phyloP scores from a whole-genome alignment of 2,797 vertebrate species.

The Sebastes itinus region DNA sequence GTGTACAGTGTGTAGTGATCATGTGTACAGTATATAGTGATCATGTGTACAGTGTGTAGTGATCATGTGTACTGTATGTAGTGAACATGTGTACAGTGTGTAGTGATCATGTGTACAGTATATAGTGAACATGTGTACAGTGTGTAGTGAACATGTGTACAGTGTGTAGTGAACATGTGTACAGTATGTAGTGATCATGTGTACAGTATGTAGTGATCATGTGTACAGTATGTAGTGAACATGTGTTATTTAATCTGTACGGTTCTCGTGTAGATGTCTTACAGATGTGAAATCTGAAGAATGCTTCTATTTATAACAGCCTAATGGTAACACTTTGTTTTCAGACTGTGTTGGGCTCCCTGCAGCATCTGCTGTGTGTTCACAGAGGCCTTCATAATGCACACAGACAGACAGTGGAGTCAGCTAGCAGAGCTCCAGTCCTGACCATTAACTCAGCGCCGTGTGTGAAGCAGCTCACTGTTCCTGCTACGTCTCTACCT shows the following conservation, averaged over 20 bases:
- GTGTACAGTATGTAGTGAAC: too few relatives aligned
- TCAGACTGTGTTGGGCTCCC: neutral
- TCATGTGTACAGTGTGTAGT: neutral
- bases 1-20: too few relatives aligned
- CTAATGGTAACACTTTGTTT: conserved; percentile 23
- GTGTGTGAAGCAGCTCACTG: neutral
- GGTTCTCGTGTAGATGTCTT: conserved; percentile 12
- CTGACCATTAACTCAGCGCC: conserved; percentile 3
- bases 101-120: too few relatives aligned
- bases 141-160: neutral
- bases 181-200: neutral
- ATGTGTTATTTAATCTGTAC: neutral
- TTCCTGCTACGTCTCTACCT: neutral
- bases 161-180: neutral
- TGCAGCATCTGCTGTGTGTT: conserved; percentile 39
- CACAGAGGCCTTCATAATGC: conserved; percentile 26
- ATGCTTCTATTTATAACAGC: conserved; percentile 8
- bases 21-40: neutral
- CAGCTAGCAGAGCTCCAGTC: conserved; percentile 2
- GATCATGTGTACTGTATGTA: neutral
- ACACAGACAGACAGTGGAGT: conserved; percentile 25
- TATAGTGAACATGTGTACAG: neutral
- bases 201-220: neutral
- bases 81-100: too few relatives aligned
- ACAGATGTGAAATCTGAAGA: conserved; percentile 21